Percentiles rank a stretch among this genome's conserved stretches.
Conservation (phyloP, 2,888 invertebrate genomes). For the Sesamia inferens region DNA sequence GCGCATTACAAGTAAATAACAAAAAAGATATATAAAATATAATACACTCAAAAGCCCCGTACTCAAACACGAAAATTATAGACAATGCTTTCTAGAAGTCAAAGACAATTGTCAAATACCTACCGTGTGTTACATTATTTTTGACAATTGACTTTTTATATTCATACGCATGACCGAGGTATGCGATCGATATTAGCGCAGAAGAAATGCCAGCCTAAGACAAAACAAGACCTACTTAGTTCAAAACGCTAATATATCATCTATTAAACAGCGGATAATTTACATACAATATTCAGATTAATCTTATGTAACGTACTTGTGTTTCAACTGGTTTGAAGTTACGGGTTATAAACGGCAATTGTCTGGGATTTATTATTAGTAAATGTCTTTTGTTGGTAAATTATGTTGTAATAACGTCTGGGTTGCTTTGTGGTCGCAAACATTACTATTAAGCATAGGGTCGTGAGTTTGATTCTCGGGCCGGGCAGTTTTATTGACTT, state of each 20-base stretch:
- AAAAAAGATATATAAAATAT: too few species aligned
- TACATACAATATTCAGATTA: constrained; percentile 58
- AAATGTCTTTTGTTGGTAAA: constrained; percentile 35
- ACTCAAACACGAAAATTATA: too few species aligned
- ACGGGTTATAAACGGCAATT: constrained; percentile 26
- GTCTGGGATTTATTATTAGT: constrained; percentile 41
- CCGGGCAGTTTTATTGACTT: neutral
- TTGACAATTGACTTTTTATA: too few species aligned
- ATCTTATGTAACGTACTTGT: constrained; percentile 21
- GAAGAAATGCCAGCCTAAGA: neutral
- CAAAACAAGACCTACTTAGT: constrained; percentile 35
- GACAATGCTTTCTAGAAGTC: too few species aligned
- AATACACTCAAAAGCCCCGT: too few species aligned
- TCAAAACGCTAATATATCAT: constrained; percentile 46
- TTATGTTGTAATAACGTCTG: constrained; percentile 6
- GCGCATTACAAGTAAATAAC: too few species aligned
- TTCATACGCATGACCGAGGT: too few species aligned
- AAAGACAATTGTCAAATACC: too few species aligned
- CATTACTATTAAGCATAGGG: neutral
- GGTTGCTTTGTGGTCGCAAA: neutral
- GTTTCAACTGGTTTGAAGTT: constrained; percentile 18
- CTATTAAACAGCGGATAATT: constrained; percentile 38
- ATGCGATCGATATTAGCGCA: too few species aligned
- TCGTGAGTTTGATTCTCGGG: neutral
- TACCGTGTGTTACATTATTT: too few species aligned